Evolutionary conservation across 2,113 vertebrate genomes (phyloP), one percentile per base, ranked within the genome.

Genomic region (Vimba vimba): DNA sequence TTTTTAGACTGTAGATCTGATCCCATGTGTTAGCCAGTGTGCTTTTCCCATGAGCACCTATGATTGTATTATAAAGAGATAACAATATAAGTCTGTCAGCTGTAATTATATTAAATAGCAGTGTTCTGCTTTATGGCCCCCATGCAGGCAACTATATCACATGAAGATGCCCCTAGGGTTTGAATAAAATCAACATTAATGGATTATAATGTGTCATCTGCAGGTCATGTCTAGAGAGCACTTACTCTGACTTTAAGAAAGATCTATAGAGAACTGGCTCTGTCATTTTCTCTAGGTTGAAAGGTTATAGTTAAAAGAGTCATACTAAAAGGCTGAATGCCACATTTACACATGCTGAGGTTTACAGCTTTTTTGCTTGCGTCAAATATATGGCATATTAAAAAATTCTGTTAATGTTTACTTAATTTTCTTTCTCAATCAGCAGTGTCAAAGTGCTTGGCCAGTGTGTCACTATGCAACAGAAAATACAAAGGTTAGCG

Each of bases 1-100:
- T 21, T 77, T 77, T 7, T 17, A 78, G 75, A 77, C 30, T 39
- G 11, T 55, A 60, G 55, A 19, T 45, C 50, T 21, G 50, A 8
- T 57, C 75, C 6, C 13, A 81, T 66, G 57, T 64, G 21, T 27
- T 43, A 39, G 21, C 55, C 52, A 79, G 25, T 80, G 79, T 66
- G 9, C 6, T 62, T n/a, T 25, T 50, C 25, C 12, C 15, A 27
- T 21, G 47, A 17, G 13, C 23, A 62, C 52, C 57, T 82, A 87
- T 89, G 57, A 90, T 90, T 87, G 77, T 75, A 86, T 92, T 87
- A 88, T 43, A 83, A 66, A 47, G 77, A 74, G 19, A 45, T 13
- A 52, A 13, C 5, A 59, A 39, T n/a, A 62, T 25, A 33, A 23
- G 21, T 47, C 12, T 13, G 66, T 23, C 82, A 19, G 45, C 68